phyloP scores from a whole-genome alignment of 2,797 vertebrate genomes.

The Sebastolobus altivelis region DNA sequence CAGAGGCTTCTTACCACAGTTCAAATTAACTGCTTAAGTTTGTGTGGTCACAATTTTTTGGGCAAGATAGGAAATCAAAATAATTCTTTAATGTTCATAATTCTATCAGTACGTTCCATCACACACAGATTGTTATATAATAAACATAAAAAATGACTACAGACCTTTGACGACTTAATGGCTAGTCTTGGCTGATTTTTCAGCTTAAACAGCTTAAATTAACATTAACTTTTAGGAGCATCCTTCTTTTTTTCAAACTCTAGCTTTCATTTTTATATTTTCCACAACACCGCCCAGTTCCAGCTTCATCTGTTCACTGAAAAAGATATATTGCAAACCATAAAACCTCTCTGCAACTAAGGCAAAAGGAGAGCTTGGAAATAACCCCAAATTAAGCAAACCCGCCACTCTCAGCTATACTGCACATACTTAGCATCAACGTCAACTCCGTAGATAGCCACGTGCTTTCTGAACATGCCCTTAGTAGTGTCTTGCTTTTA shows the following conservation, averaged over 20 bases:
- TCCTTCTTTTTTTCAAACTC: background rate
- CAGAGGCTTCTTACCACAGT: background rate
- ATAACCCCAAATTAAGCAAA: slow-evolving; percentile 50
- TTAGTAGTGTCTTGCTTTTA: slow-evolving; percentile 43
- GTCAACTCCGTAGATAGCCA: slow-evolving; percentile 45
- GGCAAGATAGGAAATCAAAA: background rate
- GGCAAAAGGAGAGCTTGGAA: background rate
- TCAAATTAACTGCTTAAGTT: background rate
- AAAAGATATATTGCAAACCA: slow-evolving; percentile 10
- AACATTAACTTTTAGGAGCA: background rate
- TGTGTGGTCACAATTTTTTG: background rate
- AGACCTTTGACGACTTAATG: background rate
- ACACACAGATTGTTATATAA: background rate
- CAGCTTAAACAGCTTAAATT: background rate
- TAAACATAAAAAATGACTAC: background rate
- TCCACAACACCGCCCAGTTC: background rate
- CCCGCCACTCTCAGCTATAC: slow-evolving; percentile 1
- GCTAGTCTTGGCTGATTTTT: background rate
- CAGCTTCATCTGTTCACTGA: background rate
- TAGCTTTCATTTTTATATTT: background rate
- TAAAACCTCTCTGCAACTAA: background rate
- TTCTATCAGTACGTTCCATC: background rate
- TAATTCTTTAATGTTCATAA: background rate
- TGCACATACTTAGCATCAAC: slow-evolving; percentile 9
- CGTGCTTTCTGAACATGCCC: slow-evolving; percentile 52